Conservation (phyloP, 2,113 vertebrate genomes). For the Patagioenas fasciata region DNA sequence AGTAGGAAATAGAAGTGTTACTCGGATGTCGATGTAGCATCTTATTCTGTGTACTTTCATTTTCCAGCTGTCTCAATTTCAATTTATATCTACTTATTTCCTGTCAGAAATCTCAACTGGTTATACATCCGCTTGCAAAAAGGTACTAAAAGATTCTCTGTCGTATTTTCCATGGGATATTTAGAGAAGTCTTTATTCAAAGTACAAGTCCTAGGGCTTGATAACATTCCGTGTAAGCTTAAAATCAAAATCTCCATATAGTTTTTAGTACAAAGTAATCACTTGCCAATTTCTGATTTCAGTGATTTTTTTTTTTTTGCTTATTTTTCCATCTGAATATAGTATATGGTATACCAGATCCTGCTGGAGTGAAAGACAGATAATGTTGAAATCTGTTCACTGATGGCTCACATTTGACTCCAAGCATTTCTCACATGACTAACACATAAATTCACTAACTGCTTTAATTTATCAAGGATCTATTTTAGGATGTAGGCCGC, state of each 20-base stretch:
- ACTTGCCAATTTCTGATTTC: neutral
- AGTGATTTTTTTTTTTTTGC: neutral
- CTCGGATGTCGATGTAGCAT: fast-evolving
- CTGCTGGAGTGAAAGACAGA: neutral
- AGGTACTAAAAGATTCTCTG: neutral
- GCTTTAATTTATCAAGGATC: neutral
- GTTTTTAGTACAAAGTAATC: neutral
- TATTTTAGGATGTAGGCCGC: neutral
- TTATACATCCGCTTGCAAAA: neutral
- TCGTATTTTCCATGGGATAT: fast-evolving
- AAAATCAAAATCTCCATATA: neutral
- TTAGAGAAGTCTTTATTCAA: neutral
- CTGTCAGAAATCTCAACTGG: neutral
- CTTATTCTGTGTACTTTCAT: neutral
- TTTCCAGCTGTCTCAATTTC: neutral
- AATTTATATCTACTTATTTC: neutral
- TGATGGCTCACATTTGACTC: neutral
- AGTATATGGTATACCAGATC: neutral
- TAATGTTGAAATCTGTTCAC: neutral
- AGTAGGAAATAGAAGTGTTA: neutral
- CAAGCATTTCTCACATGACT: neutral
- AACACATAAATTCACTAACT: neutral
- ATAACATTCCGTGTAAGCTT: neutral
- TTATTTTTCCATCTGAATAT: neutral
- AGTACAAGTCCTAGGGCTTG: neutral